Percentiles rank a stretch among this genome's conserved stretches.
Conservation (phyloP, 2,113 vertebrate species). For the Callaeas wilsoni region DNA sequence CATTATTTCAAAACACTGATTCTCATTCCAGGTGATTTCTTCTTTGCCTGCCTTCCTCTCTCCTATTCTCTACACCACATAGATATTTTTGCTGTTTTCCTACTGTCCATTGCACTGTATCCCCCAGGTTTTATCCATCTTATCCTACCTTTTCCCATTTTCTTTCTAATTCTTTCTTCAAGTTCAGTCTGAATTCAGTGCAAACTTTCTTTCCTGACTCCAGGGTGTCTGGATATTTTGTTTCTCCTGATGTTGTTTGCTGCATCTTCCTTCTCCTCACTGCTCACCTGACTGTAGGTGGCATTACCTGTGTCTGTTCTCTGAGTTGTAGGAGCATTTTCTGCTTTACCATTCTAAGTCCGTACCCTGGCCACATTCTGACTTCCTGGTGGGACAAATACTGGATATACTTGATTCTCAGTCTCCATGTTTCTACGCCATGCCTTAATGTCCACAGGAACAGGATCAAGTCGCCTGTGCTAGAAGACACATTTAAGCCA, state of each 20-base stretch:
- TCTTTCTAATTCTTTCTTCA: neutral
- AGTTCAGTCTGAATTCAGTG: neutral
- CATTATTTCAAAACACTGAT: neutral
- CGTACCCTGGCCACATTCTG: neutral
- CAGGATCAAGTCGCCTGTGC: neutral
- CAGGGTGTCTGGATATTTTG: neutral
- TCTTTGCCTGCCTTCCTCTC: neutral
- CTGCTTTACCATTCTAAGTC: neutral
- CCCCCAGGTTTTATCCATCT: neutral
- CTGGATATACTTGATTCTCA: neutral
- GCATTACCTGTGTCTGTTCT: neutral
- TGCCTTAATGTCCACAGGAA: neutral
- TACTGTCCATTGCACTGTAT: neutral
- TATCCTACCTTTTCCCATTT: neutral
- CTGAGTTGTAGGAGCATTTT: neutral
- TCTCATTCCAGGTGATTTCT: neutral
- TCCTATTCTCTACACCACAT: neutral
- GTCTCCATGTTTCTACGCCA: neutral
- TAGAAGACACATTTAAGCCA: neutral
- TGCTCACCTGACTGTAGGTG: neutral
- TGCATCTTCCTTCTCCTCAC: neutral
- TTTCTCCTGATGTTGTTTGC: neutral
- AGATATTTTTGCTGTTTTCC: neutral
- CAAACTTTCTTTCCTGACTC: neutral
- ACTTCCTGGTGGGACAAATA: neutral